phyloP scores from a whole-genome alignment of 35 echinoderm and acorn worm species.

The Lytechinus variegatus region DNA sequence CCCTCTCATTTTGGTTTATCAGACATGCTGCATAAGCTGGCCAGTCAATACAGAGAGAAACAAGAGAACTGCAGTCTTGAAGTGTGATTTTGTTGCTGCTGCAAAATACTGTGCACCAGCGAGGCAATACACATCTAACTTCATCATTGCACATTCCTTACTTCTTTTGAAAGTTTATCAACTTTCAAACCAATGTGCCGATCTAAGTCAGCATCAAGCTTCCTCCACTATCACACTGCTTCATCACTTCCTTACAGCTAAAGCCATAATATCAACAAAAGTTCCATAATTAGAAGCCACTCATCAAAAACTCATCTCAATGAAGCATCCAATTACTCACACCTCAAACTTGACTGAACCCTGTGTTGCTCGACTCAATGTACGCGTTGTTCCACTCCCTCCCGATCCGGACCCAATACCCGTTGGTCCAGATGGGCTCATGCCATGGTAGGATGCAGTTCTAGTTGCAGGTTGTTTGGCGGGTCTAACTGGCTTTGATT shows the following conservation, averaged over 20 bases:
- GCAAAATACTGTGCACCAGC: not conserved
- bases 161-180: not conserved
- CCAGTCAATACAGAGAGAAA: not conserved
- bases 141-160: not conserved
- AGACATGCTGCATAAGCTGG: not conserved
- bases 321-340: not conserved
- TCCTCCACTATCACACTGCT: not conserved
- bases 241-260: not conserved
- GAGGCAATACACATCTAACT: not conserved
- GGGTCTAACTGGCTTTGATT: slow-evolving; percentile 52
- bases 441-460: slow-evolving; percentile 78
- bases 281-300: not conserved
- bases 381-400: not conserved
- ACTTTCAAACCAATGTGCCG: not conserved
- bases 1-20: not conserved
- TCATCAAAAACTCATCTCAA: not conserved
- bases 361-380: slow-evolving; percentile 32
- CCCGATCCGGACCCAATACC: not conserved
- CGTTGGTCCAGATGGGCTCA: slow-evolving; percentile 14
- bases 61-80: not conserved
- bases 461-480: slow-evolving; percentile 73
- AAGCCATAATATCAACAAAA: not conserved
- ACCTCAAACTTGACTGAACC: slow-evolving; percentile 47
- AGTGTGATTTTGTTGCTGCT: not conserved
- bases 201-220: not conserved